Evolutionary conservation across 2,113 vertebrate species (phyloP).

Genomic region (Oophaga pumilio): DNA sequence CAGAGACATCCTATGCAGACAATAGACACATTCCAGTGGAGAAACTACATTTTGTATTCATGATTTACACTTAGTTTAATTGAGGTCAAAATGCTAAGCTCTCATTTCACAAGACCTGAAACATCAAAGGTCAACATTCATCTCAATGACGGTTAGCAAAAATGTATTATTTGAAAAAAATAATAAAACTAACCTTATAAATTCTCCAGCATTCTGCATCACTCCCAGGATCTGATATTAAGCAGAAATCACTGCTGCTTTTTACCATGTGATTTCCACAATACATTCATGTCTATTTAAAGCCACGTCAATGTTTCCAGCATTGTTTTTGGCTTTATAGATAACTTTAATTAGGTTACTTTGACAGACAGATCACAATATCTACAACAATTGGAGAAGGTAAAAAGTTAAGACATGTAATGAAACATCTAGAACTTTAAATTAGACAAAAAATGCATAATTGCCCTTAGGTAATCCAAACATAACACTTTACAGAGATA

Average conservation of each 20-base stretch:
- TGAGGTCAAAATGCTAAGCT: constrained; percentile 55
- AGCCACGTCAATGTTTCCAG: constrained; percentile 1
- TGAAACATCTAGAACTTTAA: constrained; percentile 18
- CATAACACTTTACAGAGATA: background rate
- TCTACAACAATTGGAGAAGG: constrained; percentile 26
- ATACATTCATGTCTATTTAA: constrained; percentile 21
- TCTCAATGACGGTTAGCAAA: constrained; percentile 50
- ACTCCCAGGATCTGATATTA: background rate
- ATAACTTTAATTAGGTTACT: constrained; percentile 25
- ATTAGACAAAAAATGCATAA: background rate
- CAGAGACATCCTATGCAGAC: background rate
- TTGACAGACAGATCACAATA: constrained; percentile 30
- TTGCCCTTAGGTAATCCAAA: background rate
- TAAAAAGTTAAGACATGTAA: background rate
- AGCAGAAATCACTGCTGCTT: constrained; percentile 11
- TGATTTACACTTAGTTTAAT: constrained; percentile 54
- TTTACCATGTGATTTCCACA: background rate
- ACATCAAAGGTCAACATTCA: constrained; percentile 55
- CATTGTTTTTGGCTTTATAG: background rate
- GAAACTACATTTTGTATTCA: constrained; percentile 56
- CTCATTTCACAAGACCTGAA: constrained; percentile 54
- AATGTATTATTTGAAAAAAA: constrained; percentile 48
- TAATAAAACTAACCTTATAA: constrained; percentile 35
- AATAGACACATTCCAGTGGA: constrained; percentile 29
- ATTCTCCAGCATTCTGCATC: background rate